Evolutionary conservation across 2,113 vertebrate genomes (phyloP).

Genomic region (Butorides virescens): DNA sequence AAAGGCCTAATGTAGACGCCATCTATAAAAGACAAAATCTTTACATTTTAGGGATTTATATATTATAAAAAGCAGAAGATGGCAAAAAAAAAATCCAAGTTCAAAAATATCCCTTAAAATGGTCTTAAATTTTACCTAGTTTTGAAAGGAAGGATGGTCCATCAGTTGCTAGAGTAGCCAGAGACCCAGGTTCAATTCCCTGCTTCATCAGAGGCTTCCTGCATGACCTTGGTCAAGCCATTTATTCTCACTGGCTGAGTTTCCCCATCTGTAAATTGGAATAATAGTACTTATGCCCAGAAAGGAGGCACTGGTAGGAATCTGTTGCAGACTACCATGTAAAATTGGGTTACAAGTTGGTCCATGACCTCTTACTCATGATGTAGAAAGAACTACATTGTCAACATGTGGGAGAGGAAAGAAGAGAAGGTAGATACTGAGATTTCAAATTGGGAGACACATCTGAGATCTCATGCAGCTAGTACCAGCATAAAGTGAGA

Average conservation of each 20-base stretch:
- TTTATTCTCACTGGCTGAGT: constrained; percentile 22
- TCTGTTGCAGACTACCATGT: background rate
- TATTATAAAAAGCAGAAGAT: background rate
- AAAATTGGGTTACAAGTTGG: background rate
- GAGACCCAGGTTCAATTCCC: constrained; percentile 24
- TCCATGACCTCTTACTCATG: background rate
- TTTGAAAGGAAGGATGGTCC: constrained; percentile 34
- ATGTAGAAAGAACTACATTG: background rate
- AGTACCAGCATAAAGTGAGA: background rate
- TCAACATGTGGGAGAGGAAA: background rate
- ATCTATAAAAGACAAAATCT: background rate
- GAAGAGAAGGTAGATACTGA: background rate
- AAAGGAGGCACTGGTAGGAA: background rate
- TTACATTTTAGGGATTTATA: background rate
- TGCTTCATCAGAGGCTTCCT: constrained; percentile 34
- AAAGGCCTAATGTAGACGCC: background rate
- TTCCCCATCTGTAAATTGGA: constrained; percentile 38
- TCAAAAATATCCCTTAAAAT: constrained; percentile 4
- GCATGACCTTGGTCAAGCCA: constrained; percentile 11
- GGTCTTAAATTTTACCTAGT: constrained; percentile 37
- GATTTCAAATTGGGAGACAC: background rate
- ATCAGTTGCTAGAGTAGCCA: constrained; percentile 23
- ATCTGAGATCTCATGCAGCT: background rate
- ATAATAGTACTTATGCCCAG: constrained; percentile 36
- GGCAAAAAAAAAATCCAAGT: background rate